Evolutionary conservation across 2,888 invertebrate genomes (phyloP), one percentile per base, ranked within the genome.

Genomic region (Acrobasis suavella): DNA sequence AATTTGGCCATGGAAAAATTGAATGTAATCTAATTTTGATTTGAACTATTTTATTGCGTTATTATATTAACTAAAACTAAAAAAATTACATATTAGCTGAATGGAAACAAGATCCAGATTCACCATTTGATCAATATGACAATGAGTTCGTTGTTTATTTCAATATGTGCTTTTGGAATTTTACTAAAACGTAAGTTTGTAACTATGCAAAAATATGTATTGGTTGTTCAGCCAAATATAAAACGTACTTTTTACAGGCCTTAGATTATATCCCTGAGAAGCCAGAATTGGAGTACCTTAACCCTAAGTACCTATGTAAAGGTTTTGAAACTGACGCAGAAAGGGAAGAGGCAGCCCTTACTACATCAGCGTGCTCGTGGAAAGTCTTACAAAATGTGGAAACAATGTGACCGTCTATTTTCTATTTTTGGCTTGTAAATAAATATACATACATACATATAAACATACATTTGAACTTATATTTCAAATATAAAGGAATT

Each of bases 331-430:
- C 58, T 72, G 1, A 46, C 62, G 68, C 10, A 73, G 70, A 49
- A 62, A 64, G n/a, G 65, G 71, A 9, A 68, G 73, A 14, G 65
- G 68, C 8, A 69, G 65, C n/a, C 73, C 73, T 7, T 70, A 71
- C 38, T 73, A 67, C n/a, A 68, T 73, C 17, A 70, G 64, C n/a
- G 9, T 72, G 17, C 71, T 69, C 8, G 0, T 68, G 0, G 66
- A 71, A 6, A 9, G 67, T 0, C 54, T 16, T 0, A 12, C 62
- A 0, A 70, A 66, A 55, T 67, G 63, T 7, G 73, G 73, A 0
- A 73, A 74, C 52, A 74, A 74, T 49, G 38, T 73, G 8, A 73
- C 73, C 60, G 73, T 74, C 64, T 6, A 60, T n/a, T n/a, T n/a
- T 56, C 9, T 0, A 55, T 38, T 50, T 50, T n/a, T n/a, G n/a